Evolutionary conservation across 2,113 vertebrate species (phyloP), one percentile per base, ranked within the genome.

Genomic region (Poeciliopsis prolifica): DNA sequence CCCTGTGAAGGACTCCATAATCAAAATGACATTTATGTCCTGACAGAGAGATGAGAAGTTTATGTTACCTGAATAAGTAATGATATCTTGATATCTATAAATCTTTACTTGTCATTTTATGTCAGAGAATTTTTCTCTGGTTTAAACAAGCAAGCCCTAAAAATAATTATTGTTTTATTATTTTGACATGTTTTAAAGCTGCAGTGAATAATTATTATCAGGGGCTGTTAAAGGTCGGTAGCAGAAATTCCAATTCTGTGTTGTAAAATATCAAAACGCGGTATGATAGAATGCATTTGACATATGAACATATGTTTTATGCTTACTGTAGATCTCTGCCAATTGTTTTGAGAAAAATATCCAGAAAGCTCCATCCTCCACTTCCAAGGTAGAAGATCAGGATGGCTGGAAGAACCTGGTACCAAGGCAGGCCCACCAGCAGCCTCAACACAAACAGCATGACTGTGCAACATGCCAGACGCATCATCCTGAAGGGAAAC

Each of bases 291-390:
- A 2, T 24, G 4, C 24, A 69, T 67, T 61, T 65, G 2, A 54
- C 26, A 17, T 72, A 9, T 8, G 65, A 17, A 63, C 9, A 71
- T 6, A 7, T 26, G 12, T 37, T 10, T 11, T 0, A 5, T 51
- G 93, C 97, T 95, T 94, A 99, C 98, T 94, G 96, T 82, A 96
- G 24, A 5, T 99, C 98, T 28, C 98, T 95, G 70, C 91, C 89
- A 77, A 97, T 0, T 3, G 98, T 99, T 93, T 95, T 99, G 88
- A 93, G 66, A 66, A 98, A 93, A 72, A 99, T 65, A 28, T 93
- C 87, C 37, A 97, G 65, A 68, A 96, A 99, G 5, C 86, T 94
- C 97, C 97, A 98, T 92, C 97, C 97, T 0, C 97, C 96, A 0
- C 96, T 96, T 31, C 94, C 97, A 87, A 99, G 90, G 92, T 97